A percentile compares a stretch with the other conserved stretches of the same genome.
phyloP scores from a whole-genome alignment of 2,888 invertebrate genomes.

The Eupeodes latifasciatus region DNA sequence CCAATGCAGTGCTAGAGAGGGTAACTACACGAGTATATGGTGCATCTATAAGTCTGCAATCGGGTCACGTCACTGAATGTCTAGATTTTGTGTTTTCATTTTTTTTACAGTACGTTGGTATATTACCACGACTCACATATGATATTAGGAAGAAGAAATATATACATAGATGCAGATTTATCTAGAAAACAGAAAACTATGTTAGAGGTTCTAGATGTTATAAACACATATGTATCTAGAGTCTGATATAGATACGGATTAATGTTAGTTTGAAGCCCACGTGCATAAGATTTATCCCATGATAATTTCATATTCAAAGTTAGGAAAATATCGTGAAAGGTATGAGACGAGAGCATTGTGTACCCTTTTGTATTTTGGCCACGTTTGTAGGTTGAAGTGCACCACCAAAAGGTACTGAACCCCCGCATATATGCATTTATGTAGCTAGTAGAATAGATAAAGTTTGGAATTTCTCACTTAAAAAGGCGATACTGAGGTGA shows the following conservation, averaged over 20 bases:
- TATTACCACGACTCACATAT: constrained; percentile 33
- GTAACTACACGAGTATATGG: not conserved
- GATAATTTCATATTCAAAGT: constrained; percentile 19
- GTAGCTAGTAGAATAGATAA: not conserved
- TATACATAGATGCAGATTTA: not conserved
- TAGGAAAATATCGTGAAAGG: not conserved
- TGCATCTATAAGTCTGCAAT: constrained; percentile 24
- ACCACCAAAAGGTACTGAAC: too few species aligned
- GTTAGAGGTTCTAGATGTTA: constrained; percentile 8
- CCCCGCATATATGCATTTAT: not conserved
- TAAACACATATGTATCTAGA: not conserved
- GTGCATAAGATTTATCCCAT: constrained; percentile 27
- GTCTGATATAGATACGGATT: constrained; percentile 30
- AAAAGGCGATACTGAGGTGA: constrained; percentile 4
- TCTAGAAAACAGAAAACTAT: constrained; percentile 8
- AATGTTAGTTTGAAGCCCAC: constrained; percentile 29
- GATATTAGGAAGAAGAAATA: not conserved
- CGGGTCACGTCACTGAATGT: constrained; percentile 63
- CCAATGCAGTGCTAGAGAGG: not conserved
- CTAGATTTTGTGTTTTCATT: constrained; percentile 46
- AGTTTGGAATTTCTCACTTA: constrained; percentile 17
- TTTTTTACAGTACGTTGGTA: constrained; percentile 3
- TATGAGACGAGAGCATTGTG: not conserved
- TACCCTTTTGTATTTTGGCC: constrained; percentile 24
- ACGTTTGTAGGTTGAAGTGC: constrained; percentile 7